A percentile compares a stretch with the other conserved stretches of the same genome.
phyloP scores from a whole-genome alignment of 2,888 invertebrate species.

The Mesorhabditis spiculigera region DNA sequence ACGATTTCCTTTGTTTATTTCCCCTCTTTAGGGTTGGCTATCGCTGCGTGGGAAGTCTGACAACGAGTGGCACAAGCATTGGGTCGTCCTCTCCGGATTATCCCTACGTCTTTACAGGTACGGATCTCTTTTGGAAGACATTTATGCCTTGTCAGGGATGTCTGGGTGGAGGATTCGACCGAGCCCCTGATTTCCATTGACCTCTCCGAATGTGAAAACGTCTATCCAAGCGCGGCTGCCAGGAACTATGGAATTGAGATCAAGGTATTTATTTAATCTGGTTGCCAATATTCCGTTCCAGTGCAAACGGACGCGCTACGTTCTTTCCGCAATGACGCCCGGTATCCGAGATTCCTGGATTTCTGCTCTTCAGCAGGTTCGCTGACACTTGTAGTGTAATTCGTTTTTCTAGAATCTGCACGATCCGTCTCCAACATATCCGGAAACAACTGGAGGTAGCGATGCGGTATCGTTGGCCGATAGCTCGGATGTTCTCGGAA shows the following conservation, averaged over 20 bases:
- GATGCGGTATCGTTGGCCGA: constrained; percentile 52
- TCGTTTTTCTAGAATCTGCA: constrained; percentile 16
- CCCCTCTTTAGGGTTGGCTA: constrained; percentile 47
- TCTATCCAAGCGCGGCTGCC: constrained; percentile 51
- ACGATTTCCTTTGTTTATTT: too few species aligned
- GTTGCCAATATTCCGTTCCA: constrained; percentile 15
- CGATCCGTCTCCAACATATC: constrained; percentile 55
- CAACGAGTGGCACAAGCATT: constrained; percentile 56
- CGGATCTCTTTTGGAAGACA: constrained; percentile 1
- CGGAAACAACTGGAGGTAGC: constrained; percentile 39
- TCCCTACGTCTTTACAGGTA: constrained; percentile 53
- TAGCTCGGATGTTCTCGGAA: constrained; percentile 44
- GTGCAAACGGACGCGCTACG: constrained; percentile 49
- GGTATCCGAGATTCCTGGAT: constrained; percentile 59
- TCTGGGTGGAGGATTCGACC: constrained; percentile 55
- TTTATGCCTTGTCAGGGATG: constrained; percentile 40
- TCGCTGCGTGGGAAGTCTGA: constrained; percentile 53
- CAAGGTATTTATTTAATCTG: constrained; percentile 31
- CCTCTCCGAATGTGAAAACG: constrained; percentile 53
- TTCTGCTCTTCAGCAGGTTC: constrained; percentile 34
- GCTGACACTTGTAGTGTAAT: not conserved
- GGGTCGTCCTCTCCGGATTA: constrained; percentile 57
- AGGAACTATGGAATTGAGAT: constrained; percentile 58
- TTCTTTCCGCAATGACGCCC: constrained; percentile 57
- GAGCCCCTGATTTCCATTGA: constrained; percentile 51